A percentile compares a stretch with the other conserved stretches of the same genome.
Conservation (phyloP, 1,140 invertebrate genomes). For the Ostrea denselamellosa region DNA sequence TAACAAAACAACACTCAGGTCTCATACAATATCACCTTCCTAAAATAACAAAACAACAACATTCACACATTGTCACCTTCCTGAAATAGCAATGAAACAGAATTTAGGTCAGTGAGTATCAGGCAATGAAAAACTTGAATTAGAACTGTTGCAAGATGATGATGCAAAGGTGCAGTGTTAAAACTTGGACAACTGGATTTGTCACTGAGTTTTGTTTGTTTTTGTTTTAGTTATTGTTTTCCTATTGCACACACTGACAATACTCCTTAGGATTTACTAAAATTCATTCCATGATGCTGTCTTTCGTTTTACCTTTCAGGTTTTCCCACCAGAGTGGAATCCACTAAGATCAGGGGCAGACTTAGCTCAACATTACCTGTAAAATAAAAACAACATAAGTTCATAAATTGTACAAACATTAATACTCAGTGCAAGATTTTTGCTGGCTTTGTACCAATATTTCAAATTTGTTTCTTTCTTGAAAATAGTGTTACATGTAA, state of each 20-base stretch:
- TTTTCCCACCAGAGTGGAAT: neutral
- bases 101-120: neutral
- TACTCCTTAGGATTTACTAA: no score
- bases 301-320: neutral
- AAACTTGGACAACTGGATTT: no score
- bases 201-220: no score
- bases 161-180: no score
- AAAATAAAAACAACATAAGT: neutral
- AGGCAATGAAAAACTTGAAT: no score
- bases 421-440: neutral
- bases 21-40: constrained; percentile 68
- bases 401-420: neutral
- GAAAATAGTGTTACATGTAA: no score
- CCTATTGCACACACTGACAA: no score
- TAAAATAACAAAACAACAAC: constrained; percentile 54
- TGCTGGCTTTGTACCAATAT: neutral
- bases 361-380: neutral
- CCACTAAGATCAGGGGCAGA: neutral
- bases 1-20: constrained; percentile 21
- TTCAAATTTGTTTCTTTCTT: no score
- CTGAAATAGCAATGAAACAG: neutral
- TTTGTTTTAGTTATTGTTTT: no score
- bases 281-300: no score
- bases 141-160: no score
- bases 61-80: no score